Conservation (phyloP, 2,113 vertebrate species). For the Irena cyanogastra region DNA sequence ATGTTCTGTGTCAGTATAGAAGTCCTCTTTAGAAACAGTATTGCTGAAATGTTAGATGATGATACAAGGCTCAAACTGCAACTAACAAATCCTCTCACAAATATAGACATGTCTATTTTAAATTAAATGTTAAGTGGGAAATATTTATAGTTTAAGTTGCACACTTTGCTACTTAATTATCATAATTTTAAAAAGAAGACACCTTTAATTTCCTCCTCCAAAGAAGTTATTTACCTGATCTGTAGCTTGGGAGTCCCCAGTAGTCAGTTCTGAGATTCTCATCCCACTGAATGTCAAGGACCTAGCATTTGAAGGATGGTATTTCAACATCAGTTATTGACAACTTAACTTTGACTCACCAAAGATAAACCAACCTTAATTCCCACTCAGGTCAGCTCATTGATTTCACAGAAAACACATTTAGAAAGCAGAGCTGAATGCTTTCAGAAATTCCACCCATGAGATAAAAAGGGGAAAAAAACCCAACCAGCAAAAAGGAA, state of each 20-base stretch:
- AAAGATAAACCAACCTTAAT: constrained; percentile 51
- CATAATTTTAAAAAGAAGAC: constrained; percentile 6
- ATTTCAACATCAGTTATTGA: constrained; percentile 32
- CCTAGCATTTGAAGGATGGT: neutral
- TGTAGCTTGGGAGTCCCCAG: neutral
- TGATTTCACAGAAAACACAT: constrained; percentile 32
- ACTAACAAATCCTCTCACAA: neutral
- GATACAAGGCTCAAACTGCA: neutral
- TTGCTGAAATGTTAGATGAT: constrained; percentile 4
- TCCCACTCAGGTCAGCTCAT: constrained; percentile 50
- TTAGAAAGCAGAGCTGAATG: constrained; percentile 12
- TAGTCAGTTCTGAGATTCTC: constrained; percentile 30
- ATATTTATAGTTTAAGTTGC: constrained; percentile 29
- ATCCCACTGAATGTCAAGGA: constrained; percentile 56
- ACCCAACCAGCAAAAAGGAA: neutral
- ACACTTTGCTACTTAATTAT: constrained; percentile 15
- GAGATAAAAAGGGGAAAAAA: neutral
- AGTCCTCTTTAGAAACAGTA: neutral
- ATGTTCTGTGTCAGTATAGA: neutral
- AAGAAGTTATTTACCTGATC: constrained; percentile 38
- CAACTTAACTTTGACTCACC: constrained; percentile 36
- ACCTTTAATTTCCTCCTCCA: constrained; percentile 2
- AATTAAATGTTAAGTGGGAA: constrained; percentile 18
- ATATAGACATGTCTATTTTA: constrained; percentile 12
- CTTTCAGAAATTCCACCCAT: constrained; percentile 9